Percentiles rank a stretch among this genome's conserved stretches.
Evolutionary conservation across 2,888 invertebrate genomes (phyloP).

Genomic region (Synergus gifuensis): DNA sequence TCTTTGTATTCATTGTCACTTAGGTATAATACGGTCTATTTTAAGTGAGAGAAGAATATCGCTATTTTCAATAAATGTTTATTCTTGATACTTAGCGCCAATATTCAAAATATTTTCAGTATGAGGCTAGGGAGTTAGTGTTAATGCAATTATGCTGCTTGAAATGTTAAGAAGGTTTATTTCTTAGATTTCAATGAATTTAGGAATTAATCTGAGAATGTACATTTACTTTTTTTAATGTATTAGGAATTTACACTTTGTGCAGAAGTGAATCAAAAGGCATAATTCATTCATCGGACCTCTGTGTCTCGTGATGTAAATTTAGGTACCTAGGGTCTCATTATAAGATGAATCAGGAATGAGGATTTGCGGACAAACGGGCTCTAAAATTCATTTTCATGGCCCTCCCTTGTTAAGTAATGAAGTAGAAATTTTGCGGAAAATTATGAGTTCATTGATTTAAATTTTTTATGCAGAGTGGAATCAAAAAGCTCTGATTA

Average conservation of each 20-base stretch:
- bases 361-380: neutral
- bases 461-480: conserved; percentile 4
- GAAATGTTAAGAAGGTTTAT: neutral
- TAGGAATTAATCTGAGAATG: neutral
- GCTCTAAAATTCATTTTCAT: neutral
- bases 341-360: neutral
- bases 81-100: conserved; percentile 32
- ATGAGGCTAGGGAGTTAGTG: conserved; percentile 10
- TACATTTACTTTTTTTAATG: neutral
- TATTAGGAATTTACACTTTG: neutral
- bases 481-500: conserved; percentile 10
- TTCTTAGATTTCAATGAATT: neutral
- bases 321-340: neutral
- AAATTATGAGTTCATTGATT: neutral
- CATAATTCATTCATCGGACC: conserved; percentile 19
- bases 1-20: conserved; percentile 16
- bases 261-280: conserved; percentile 28
- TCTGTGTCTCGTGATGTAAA: conserved; percentile 4
- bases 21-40: conserved; percentile 21
- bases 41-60: conserved; percentile 25
- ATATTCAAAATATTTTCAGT: conserved; percentile 36
- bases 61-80: conserved; percentile 40
- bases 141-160: conserved; percentile 14
- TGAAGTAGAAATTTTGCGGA: neutral
- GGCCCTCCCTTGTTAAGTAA: conserved; percentile 7